Base-by-base conservation (phyloP, 37 sponge, comb jelly and placozoan genomes). In the Petrosia ficiformis region DNA sequence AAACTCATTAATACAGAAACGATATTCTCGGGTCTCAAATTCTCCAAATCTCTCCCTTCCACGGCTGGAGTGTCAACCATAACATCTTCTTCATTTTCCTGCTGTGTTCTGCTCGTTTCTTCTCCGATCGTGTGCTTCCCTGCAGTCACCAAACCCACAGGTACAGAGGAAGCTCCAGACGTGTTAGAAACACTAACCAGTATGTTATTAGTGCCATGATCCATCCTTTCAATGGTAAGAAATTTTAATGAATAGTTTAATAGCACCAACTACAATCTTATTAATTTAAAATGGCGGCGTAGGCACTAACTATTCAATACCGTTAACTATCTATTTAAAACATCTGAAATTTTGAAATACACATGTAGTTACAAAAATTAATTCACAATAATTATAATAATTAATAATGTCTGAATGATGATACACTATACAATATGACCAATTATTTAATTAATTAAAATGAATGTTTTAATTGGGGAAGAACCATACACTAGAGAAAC, bases 401-500 rank as follows among this genome's bases (percentile, higher is more conserved):
- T 48, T 48, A 48, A 8, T 48, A 48, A 40, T 42, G 72, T 43
- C 6, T 71, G 52, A 71, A 71, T 44, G 52, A 5, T 8, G 11
- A n/a, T 61, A 48, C 54, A 48, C 14, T 19, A 48, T 48, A 48
- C 54, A 19, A 19, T 19, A 48, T 48, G 8, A 14, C 8, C 14
- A 19, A 19, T 19, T 48, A 14, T 48, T 14, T 48, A 14, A 8
- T 19, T 48, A 14, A 16, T 64, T 8, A 64, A 8, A 11, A 32
- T 64, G 19, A 64, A 31, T 22, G 43, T 6, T 4, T 31, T 44
- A 76, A 36, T 76, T 30, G n/a, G 42, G 2, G 63, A 87, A 87
- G 59, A 87, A 87, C 82, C 82, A 82, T 39, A 87, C 82, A 39
- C 78, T 87, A 66, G 59, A 65, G 59, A 87, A 81, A 6, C 82